A percentile compares a stretch with the other conserved stretches of the same genome.
Conservation (phyloP, 30 jellyfish, hydroid and myxozoan species). For the Hydra vulgaris region DNA sequence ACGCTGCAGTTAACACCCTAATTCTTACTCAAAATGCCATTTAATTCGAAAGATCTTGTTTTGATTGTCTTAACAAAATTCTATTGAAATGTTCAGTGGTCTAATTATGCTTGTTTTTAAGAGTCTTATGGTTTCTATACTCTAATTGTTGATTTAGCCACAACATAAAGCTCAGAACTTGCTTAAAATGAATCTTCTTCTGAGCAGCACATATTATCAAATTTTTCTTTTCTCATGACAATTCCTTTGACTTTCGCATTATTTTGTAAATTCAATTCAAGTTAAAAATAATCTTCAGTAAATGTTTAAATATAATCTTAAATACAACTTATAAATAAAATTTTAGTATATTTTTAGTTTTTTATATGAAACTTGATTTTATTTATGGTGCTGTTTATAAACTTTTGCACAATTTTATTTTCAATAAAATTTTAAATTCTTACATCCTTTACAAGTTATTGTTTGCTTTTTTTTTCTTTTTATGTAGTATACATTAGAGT, state of each 20-base stretch:
- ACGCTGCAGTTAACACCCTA: neutral
- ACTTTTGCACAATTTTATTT: neutral
- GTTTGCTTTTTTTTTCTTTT: too few relatives aligned
- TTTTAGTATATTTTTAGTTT: too few relatives aligned
- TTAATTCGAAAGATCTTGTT: neutral
- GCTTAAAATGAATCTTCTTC: neutral
- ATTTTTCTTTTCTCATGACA: neutral
- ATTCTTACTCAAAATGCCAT: neutral
- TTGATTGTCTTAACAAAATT: neutral
- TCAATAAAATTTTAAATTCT: neutral
- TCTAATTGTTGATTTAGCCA: neutral
- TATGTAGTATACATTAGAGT: neutral
- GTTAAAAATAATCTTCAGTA: neutral
- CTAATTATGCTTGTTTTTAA: neutral
- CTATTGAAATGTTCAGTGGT: neutral
- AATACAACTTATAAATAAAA: too few relatives aligned
- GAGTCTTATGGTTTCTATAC: neutral
- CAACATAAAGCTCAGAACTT: neutral
- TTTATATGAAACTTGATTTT: too few relatives aligned
- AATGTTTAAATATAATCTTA: too few relatives aligned
- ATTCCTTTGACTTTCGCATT: neutral
- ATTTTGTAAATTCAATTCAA: neutral
- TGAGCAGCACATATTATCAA: neutral
- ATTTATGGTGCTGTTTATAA: neutral
- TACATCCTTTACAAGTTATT: neutral